Percentiles rank a stretch among this genome's conserved stretches.
These are phyloP conservation scores for Nymphalis urticae DNA, from an alignment of 2,888 invertebrate genomes.

Conservation along the genomic window DNA sequence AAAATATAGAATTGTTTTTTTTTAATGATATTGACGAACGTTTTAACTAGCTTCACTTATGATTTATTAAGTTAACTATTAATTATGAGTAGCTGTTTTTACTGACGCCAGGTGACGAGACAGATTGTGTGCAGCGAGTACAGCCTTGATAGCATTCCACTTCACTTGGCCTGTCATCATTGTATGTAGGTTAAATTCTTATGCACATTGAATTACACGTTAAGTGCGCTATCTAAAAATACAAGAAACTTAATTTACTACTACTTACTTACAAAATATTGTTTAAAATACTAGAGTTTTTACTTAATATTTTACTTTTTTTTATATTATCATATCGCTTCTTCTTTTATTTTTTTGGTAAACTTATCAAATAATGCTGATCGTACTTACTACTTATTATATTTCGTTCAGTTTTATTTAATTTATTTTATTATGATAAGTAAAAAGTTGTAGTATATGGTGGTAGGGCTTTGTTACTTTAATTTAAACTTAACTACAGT, in stretches of 20 bases:
- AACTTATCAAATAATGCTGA: too few species aligned
- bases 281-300: background rate
- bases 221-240: constrained; percentile 1
- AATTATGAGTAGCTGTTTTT: constrained; percentile 20
- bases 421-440: too few species aligned
- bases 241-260: too few species aligned
- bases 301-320: too few species aligned
- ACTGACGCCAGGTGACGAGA: constrained; percentile 41
- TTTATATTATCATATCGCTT: too few species aligned
- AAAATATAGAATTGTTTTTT: too few species aligned
- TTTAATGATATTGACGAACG: background rate
- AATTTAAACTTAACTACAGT: too few species aligned
- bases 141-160: constrained; percentile 37
- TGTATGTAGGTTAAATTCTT: constrained; percentile 34
- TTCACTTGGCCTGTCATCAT: constrained; percentile 29
- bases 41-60: constrained; percentile 9
- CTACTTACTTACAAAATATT: background rate
- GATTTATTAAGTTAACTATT: constrained; percentile 26
- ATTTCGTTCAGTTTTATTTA: too few species aligned
- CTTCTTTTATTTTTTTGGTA: too few species aligned
- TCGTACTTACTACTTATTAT: background rate
- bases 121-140: constrained; percentile 38
- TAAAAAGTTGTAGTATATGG: too few species aligned
- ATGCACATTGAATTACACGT: constrained; percentile 21
- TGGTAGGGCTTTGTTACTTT: too few species aligned